Conservation (phyloP, 2,797 vertebrate species). For the Hemitrygon akajei region DNA sequence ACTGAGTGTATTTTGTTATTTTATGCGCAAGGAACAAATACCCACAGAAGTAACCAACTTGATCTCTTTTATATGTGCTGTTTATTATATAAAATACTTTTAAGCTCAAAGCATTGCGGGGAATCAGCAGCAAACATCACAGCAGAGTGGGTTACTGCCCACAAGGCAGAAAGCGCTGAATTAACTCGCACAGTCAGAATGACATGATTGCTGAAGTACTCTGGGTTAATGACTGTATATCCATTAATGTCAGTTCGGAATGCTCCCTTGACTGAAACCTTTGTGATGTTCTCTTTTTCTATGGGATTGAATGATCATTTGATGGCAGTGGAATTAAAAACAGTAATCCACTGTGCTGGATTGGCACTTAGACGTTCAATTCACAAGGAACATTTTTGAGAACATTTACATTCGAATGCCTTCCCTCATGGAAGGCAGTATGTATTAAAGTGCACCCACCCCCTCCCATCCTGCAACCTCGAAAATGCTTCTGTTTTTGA, state of each 20-base stretch:
- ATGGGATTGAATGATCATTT: constrained; percentile 32
- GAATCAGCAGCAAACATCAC: neutral
- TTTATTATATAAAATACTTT: neutral
- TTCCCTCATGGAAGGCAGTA: neutral
- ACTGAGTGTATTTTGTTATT: neutral
- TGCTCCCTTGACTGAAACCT: constrained; percentile 20
- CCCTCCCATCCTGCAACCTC: neutral
- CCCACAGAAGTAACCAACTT: neutral
- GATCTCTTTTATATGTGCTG: neutral
- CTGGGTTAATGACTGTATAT: constrained; percentile 35
- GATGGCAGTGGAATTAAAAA: constrained; percentile 18
- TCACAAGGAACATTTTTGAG: neutral
- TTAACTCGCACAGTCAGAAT: constrained; percentile 18
- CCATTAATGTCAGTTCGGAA: constrained; percentile 30
- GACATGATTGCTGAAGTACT: constrained; percentile 32
- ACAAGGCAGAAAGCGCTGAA: neutral
- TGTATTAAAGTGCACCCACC: neutral
- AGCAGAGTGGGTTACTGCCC: neutral
- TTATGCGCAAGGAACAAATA: neutral
- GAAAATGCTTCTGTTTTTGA: neutral
- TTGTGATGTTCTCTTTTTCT: constrained; percentile 33
- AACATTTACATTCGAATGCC: constrained; percentile 13
- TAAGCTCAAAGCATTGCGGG: neutral
- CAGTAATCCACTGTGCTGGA: constrained; percentile 19
- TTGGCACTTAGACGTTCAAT: constrained; percentile 26